These are phyloP conservation scores for Pocillopora meandrina DNA, from an alignment of 92 coral and sea anemone species.

Conservation along the genomic window DNA sequence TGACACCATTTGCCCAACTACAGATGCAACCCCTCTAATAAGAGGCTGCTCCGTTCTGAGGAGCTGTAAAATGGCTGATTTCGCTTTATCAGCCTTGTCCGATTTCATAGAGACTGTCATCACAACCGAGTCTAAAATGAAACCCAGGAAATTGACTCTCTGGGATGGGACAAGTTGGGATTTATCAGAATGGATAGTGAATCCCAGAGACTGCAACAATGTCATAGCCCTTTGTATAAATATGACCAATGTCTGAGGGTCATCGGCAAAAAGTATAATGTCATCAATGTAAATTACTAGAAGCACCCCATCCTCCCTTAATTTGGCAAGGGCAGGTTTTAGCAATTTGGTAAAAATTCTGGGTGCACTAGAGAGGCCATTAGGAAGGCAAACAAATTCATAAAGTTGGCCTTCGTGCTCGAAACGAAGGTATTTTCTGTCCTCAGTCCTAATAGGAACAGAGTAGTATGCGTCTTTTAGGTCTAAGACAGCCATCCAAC, in stretches of 20 bases:
- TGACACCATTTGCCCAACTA: constrained; percentile 57
- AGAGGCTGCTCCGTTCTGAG: background rate
- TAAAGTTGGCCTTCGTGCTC: constrained; percentile 15
- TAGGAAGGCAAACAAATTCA: constrained; percentile 62
- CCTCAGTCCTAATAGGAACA: constrained; percentile 46
- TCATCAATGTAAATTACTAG: constrained; percentile 52
- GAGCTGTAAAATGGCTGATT: no score
- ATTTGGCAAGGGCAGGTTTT: constrained; percentile 40
- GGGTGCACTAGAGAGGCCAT: constrained; percentile 59
- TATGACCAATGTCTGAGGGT: constrained; percentile 12
- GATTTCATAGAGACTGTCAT: no score
- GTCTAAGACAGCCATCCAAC: constrained; percentile 60
- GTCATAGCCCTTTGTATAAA: constrained; percentile 16
- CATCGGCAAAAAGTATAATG: constrained; percentile 50
- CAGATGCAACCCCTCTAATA: constrained; percentile 47
- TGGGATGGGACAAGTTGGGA: no score
- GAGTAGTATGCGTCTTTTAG: constrained; percentile 48
- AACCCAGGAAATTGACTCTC: no score
- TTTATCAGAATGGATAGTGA: constrained; percentile 12
- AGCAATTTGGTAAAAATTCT: constrained; percentile 57
- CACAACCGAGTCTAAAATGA: no score
- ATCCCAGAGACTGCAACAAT: constrained; percentile 48
- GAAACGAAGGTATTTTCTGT: constrained; percentile 42
- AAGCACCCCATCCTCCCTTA: constrained; percentile 46
- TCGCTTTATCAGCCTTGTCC: no score